Conservation (phyloP, 2,797 vertebrate species). For the Alosa sapidissima region DNA sequence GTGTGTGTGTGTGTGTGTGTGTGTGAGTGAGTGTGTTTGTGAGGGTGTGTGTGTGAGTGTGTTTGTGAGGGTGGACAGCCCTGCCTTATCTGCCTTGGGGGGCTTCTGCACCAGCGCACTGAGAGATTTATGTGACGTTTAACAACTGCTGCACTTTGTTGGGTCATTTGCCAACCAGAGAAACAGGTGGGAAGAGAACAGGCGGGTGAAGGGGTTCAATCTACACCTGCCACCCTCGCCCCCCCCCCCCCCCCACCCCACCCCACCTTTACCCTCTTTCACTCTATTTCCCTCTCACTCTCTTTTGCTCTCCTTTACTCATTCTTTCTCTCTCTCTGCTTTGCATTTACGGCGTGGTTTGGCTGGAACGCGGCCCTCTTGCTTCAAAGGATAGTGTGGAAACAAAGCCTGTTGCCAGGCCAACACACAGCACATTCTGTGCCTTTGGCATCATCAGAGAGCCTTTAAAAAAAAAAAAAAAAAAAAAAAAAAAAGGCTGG, state of each 20-base stretch:
- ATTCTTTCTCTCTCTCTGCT: slow-evolving; percentile 46
- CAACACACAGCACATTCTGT: slow-evolving; percentile 50
- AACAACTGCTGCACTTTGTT: slow-evolving; percentile 55
- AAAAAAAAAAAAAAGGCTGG: slow-evolving; percentile 46
- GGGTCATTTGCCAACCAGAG: slow-evolving; percentile 53
- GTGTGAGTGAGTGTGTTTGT: slow-evolving; percentile 52
- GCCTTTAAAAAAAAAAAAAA: not conserved
- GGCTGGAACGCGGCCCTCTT: slow-evolving; percentile 35
- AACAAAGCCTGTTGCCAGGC: slow-evolving; percentile 44
- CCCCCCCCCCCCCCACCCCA: not conserved
- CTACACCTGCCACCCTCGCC: not conserved
- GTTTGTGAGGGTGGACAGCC: slow-evolving; percentile 46
- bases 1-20: slow-evolving; percentile 39
- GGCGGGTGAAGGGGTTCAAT: slow-evolving; percentile 39
- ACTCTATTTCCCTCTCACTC: not conserved
- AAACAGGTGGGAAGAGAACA: slow-evolving; percentile 52
- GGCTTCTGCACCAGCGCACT: slow-evolving; percentile 59
- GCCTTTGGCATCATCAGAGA: slow-evolving; percentile 36
- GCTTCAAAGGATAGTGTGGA: slow-evolving; percentile 49
- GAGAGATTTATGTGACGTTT: slow-evolving; percentile 67
- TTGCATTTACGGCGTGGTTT: slow-evolving; percentile 50
- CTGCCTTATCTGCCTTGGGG: slow-evolving; percentile 56
- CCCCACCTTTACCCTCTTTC: not conserved
- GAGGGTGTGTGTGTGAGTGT: slow-evolving; percentile 40
- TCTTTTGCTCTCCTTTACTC: slow-evolving; percentile 26